These are phyloP conservation scores for Pseudopodoces humilis DNA, from an alignment of 2,113 vertebrate species.

Conservation along the genomic window DNA sequence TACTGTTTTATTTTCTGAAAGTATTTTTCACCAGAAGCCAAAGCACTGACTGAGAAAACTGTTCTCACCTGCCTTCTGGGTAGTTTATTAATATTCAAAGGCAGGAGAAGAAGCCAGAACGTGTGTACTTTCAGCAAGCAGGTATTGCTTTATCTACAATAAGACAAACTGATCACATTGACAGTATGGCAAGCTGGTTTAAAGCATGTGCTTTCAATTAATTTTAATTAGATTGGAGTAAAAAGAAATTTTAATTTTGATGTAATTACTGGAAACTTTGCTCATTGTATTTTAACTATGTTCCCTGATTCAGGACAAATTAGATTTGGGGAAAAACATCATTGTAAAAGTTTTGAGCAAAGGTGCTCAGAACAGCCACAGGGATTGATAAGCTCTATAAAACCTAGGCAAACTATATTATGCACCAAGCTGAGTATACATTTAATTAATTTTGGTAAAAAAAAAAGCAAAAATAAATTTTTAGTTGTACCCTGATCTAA, in stretches of 20 bases:
- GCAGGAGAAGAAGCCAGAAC: not conserved
- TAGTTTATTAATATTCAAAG: slow-evolving; percentile 34
- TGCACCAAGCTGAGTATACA: not conserved
- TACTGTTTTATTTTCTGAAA: not conserved
- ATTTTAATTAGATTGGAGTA: slow-evolving; percentile 47
- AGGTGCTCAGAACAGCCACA: not conserved
- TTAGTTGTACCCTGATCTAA: not conserved
- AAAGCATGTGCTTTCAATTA: slow-evolving; percentile 34
- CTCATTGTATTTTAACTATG: slow-evolving; percentile 1
- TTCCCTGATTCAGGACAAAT: slow-evolving; percentile 8
- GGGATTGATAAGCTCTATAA: not conserved
- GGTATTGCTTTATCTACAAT: slow-evolving; percentile 11
- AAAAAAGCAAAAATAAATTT: not conserved
- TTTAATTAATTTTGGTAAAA: not conserved
- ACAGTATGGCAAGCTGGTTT: not conserved
- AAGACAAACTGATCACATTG: slow-evolving; percentile 50
- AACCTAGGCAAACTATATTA: not conserved
- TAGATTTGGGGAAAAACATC: slow-evolving; percentile 6
- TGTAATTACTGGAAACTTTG: slow-evolving; percentile 5
- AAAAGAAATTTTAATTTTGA: slow-evolving; percentile 50
- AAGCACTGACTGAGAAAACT: not conserved
- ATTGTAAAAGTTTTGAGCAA: not conserved
- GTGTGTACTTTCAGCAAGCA: not conserved
- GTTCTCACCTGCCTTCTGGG: not conserved
- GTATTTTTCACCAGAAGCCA: not conserved